Percentiles rank a stretch among this genome's conserved stretches.
These are phyloP conservation scores for Carollia perspicillata DNA, from an alignment of 2,113 vertebrate species.

Conservation along the genomic window DNA sequence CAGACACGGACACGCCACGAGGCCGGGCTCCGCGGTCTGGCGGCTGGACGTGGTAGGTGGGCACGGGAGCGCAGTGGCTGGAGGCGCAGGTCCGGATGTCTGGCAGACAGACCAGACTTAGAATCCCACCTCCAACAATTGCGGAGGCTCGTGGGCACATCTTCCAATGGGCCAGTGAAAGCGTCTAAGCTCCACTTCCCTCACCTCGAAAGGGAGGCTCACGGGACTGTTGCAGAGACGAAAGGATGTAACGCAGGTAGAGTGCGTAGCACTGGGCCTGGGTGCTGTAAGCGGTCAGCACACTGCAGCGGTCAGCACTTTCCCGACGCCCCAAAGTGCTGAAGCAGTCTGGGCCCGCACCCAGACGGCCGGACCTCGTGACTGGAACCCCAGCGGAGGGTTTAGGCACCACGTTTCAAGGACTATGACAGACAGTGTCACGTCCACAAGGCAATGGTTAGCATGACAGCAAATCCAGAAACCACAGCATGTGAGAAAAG, in stretches of 20 bases:
- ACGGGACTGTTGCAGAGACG: background rate
- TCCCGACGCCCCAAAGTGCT: background rate
- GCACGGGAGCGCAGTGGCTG: background rate
- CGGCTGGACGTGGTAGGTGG: background rate
- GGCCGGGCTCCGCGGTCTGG: background rate
- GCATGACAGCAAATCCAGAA: background rate
- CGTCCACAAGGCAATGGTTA: background rate
- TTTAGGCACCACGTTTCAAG: background rate
- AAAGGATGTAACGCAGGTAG: background rate
- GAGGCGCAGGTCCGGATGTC: background rate
- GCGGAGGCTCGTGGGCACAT: background rate
- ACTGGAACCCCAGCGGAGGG: background rate
- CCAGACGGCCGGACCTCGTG: background rate
- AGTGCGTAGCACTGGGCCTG: background rate
- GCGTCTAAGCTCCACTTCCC: background rate
- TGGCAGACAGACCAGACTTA: background rate
- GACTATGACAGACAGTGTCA: background rate
- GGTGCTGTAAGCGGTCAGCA: background rate
- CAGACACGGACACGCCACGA: background rate
- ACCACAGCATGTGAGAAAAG: background rate
- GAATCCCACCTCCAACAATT: background rate
- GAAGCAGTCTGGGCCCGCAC: background rate
- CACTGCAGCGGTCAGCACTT: background rate
- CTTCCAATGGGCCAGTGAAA: background rate
- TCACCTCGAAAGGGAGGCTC: background rate